Evolutionary conservation across 2,888 invertebrate genomes (phyloP).

Genomic region (Tinea semifulvella): DNA sequence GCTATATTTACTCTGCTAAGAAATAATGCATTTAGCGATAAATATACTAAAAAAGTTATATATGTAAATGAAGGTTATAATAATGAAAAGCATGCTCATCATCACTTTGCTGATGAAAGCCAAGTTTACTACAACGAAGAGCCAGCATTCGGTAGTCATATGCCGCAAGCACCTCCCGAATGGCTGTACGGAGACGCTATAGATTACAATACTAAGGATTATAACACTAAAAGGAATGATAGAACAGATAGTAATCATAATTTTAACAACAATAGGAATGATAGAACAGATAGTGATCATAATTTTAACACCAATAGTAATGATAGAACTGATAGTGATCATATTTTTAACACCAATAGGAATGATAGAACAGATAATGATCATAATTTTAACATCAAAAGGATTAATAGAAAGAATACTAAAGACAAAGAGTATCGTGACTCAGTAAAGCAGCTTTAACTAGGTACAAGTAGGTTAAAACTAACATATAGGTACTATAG

Average conservation of each 20-base stretch:
- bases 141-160: background rate
- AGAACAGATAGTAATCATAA: background rate
- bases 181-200: slow-evolving; percentile 5
- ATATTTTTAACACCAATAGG: too few species aligned
- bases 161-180: background rate
- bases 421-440: too few species aligned
- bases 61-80: slow-evolving; percentile 68
- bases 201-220: slow-evolving; percentile 1
- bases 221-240: slow-evolving; percentile 3
- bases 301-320: too few species aligned
- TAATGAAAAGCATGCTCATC: slow-evolving; percentile 37
- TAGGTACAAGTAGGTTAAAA: too few species aligned
- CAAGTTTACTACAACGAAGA: background rate
- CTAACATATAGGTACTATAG: too few species aligned
- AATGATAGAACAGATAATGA: too few species aligned
- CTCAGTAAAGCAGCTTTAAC: too few species aligned
- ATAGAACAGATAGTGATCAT: too few species aligned
- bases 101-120: slow-evolving; percentile 4
- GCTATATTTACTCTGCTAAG: slow-evolving; percentile 66
- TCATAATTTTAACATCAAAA: too few species aligned
- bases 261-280: too few species aligned
- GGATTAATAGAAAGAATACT: too few species aligned
- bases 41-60: slow-evolving; percentile 60
- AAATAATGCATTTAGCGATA: slow-evolving; percentile 66
- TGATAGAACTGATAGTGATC: too few species aligned